These are phyloP conservation scores for Galerucella calmariensis DNA, from an alignment of 2,888 invertebrate species.

Conservation along the genomic window DNA sequence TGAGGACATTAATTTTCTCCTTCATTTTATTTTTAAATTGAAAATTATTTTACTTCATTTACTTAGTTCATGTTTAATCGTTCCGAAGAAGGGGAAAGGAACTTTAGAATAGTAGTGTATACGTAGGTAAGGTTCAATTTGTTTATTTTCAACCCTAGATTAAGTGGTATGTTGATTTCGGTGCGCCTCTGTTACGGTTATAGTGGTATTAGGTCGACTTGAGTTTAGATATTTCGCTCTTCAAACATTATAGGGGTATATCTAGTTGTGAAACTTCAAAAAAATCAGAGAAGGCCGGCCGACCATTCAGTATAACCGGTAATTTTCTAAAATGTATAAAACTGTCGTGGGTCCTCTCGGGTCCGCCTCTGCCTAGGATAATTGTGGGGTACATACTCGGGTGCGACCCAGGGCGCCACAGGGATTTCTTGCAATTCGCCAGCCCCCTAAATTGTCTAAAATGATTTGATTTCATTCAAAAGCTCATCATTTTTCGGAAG, in stretches of 20 bases:
- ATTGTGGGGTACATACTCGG: constrained; percentile 56
- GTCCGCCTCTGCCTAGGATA: constrained; percentile 50
- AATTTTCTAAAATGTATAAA: constrained; percentile 60
- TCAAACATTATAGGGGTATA: constrained; percentile 37
- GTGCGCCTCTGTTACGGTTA: background rate
- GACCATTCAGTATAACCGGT: constrained; percentile 53
- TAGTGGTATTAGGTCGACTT: background rate
- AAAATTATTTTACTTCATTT: no score
- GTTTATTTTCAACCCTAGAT: no score
- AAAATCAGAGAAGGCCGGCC: constrained; percentile 50
- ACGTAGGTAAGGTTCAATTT: no score
- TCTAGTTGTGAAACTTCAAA: constrained; percentile 45
- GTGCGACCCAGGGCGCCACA: constrained; percentile 57
- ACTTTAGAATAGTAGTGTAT: no score
- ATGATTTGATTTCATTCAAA: constrained; percentile 44
- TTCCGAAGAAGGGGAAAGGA: no score
- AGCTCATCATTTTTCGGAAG: constrained; percentile 42
- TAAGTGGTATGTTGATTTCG: no score
- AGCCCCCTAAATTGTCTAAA: constrained; percentile 40
- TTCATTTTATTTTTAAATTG: no score
- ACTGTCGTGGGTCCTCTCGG: constrained; percentile 51
- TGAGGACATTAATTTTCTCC: no score
- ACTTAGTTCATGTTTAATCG: no score
- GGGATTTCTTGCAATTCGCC: constrained; percentile 46
- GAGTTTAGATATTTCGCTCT: background rate